Evolutionary conservation across 1,140 invertebrate species (phyloP), one percentile per base, ranked within the genome.

Genomic region (Drosophila pseudoananassae): DNA sequence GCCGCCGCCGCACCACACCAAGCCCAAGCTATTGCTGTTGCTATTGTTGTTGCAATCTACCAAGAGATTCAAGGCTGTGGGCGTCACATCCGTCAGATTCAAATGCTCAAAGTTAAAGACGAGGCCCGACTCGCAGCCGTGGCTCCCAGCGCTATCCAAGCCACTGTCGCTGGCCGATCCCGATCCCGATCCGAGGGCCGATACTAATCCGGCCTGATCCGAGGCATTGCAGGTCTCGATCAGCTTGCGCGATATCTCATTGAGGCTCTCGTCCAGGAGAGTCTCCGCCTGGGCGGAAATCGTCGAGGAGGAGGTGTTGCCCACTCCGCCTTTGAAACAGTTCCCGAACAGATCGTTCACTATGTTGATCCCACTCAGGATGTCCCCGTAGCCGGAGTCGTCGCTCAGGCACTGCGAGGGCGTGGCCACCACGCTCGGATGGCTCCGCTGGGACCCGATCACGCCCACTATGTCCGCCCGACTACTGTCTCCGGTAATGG

Each of bases 61-160:
- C 6, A 78, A 75, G 72, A 89, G 75, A 84, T 90, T 68, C 60
- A 80, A 65, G 38, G 83, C 57, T 61, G 88, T 90, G 63, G 87
- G 72, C 76, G 88, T 77, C 50, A 60, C 66, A 88, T 87, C 68
- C 81, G 71, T 90, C 77, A 85, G 78, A 84, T 85, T 87, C 61
- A 91, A 88, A 79, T 91, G 77, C 72, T 91, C 90, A 82, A 91
- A 91, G 63, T 78, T 91, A 61, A 91, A 91, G 65, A 91, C 82
- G 69, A 91, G 76, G 36, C 71, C 71, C 63, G 90, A 80, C 43
- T 88, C 85, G 45, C 80, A 83, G 54, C 38, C 76, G 52, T 88
- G 87, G 40, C 83, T 90, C 63, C 87, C 80, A 56, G 90, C 90
- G 49, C 90, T 91, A 65, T 91, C 90, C 59, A 91, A 82, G 51